Conservation (phyloP, 2,888 invertebrate species). For the Microchrysa polita region DNA sequence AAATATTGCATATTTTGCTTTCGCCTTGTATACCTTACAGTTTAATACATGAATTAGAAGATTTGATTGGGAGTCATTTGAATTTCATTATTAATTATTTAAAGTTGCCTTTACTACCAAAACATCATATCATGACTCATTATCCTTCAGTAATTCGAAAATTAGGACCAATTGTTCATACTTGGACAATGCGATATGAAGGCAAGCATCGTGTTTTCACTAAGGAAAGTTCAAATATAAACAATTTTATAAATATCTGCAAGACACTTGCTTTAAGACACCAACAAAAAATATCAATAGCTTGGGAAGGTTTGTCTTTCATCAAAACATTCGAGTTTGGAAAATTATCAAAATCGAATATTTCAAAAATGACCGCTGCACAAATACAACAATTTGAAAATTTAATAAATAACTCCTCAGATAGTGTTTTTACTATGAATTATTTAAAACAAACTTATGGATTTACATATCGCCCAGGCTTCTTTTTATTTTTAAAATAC, state of each 20-base stretch:
- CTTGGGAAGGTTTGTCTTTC: too few species aligned
- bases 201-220: not conserved
- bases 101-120: not conserved
- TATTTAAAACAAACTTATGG: too few species aligned
- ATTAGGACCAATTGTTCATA: not conserved
- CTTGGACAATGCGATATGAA: not conserved
- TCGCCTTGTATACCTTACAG: not conserved
- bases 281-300: too few species aligned
- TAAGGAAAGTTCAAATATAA: not conserved
- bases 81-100: not conserved
- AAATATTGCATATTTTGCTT: not conserved
- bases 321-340: too few species aligned
- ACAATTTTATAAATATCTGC: not conserved
- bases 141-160: not conserved
- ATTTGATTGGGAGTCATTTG: not conserved
- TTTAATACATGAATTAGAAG: not conserved
- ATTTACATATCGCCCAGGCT: too few species aligned
- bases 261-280: not conserved
- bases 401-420: too few species aligned
- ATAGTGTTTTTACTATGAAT: too few species aligned
- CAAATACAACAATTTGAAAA: too few species aligned
- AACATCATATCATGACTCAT: not conserved
- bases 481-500: too few species aligned
- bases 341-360: too few species aligned
- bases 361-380: too few species aligned